A percentile compares a stretch with the other conserved stretches of the same genome.
phyloP scores from a whole-genome alignment of 2,113 vertebrate genomes.

The Brienomyrus brachyistius region DNA sequence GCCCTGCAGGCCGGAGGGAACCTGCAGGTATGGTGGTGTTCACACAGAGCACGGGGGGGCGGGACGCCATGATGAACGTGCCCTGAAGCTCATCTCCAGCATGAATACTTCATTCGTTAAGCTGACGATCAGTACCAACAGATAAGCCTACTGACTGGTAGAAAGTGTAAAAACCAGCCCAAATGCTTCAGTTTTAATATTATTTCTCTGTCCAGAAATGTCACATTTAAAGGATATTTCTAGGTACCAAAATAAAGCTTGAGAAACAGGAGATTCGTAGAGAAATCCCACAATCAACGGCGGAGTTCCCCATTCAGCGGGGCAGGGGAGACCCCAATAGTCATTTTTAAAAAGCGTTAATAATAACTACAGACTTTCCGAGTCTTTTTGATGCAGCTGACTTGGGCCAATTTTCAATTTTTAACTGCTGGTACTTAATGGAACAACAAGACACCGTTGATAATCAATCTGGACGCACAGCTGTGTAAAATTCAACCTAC shows the following conservation, averaged over 20 bases:
- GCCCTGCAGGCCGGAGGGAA: background rate
- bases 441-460: background rate
- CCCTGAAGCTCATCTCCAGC: background rate
- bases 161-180: background rate
- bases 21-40: background rate
- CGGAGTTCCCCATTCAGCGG: too few species aligned
- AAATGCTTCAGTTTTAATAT: background rate
- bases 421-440: background rate
- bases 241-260: background rate
- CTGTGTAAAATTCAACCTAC: background rate
- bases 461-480: background rate
- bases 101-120: background rate
- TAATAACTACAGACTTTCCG: too few species aligned
- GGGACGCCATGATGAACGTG: background rate
- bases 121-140: background rate
- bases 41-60: background rate
- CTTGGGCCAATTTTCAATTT: background rate
- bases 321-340: background rate
- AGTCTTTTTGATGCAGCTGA: background rate
- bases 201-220: background rate
- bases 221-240: background rate
- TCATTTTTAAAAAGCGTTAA: background rate
- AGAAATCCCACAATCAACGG: background rate
- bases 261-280: background rate
- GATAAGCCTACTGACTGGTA: background rate